Base-by-base conservation (phyloP, 92 coral and sea anemone genomes). In the Zoanthus gigantus region DNA sequence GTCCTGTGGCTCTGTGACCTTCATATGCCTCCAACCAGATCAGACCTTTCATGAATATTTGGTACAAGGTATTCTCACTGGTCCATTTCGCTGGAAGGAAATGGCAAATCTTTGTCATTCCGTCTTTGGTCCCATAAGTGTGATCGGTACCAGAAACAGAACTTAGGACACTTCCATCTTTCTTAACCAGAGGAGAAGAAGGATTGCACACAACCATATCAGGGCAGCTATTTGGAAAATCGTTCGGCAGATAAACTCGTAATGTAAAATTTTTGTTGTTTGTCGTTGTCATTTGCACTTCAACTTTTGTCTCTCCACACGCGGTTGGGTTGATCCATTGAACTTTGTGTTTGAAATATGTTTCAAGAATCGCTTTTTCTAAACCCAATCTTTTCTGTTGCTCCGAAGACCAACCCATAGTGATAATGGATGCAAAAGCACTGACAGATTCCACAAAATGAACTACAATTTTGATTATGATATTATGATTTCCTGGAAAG, bases 321-420 rank as follows among this genome's bases (percentile, higher is more conserved):
- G 14, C 48, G 3, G 23, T 54, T 6, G 92, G 96, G 75, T 94
- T 78, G 6, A 86, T 92, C 98, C 98, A 95, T 65, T 63, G 83
- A 6, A 93, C 92, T 74, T 83, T 87, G 30, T 23, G 71, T 16
- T 78, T 74, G 61, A 92, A 93, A 54, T 92, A 87, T 0, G 71
- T 69, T 10, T 83, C 88, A 30, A 95, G 86, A 56, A 90, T 46
- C n/a, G 47, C 45, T 67, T 88, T 92, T 53, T 95, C 98, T 6
- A 92, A 69, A 3, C 77, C 92, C 6, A 93, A 91, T 18, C 96
- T 90, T 28, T 74, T 42, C 46, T 72, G 90, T 84, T 95, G 98
- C 9, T 7, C 65, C 16, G 31, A 52, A 32, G 91, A 79, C 98
- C 98, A 95, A 80, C 94, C 84, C 98, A 95, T 95, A 34, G 12